Evolutionary conservation across 1,140 invertebrate species (phyloP).

Genomic region (Lepidurus couesii): DNA sequence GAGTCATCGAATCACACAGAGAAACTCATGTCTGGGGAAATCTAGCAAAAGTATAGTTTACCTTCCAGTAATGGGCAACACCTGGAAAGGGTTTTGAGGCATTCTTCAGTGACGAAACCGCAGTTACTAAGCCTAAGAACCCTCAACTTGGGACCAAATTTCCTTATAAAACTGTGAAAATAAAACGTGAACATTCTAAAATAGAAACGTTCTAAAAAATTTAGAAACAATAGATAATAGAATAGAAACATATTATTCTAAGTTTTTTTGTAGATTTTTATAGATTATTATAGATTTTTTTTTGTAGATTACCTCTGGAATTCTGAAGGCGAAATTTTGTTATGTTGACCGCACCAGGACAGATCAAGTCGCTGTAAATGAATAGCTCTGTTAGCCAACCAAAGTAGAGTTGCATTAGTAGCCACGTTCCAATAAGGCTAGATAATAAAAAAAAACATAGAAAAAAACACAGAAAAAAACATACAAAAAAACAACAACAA

Average conservation of each 20-base stretch:
- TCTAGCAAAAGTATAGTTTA: slow-evolving; percentile 42
- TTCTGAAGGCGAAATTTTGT: slow-evolving; percentile 52
- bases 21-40: slow-evolving; percentile 26
- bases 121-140: slow-evolving; percentile 68
- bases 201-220: not conserved
- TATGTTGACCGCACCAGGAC: slow-evolving; percentile 79
- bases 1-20: too few species aligned
- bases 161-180: slow-evolving; percentile 57
- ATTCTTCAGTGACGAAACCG: slow-evolving; percentile 60
- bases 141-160: slow-evolving; percentile 59
- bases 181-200: slow-evolving; percentile 24
- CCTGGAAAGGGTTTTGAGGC: slow-evolving; percentile 56
- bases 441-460: slow-evolving; percentile 41
- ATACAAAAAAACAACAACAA: too few species aligned
- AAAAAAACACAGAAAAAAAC: slow-evolving; percentile 29
- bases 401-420: slow-evolving; percentile 46
- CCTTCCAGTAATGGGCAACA: slow-evolving; percentile 64
- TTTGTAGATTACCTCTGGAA: slow-evolving; percentile 50
- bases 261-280: too few species aligned
- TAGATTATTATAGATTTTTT: not conserved
- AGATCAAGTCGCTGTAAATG: slow-evolving; percentile 71
- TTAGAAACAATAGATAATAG: too few species aligned
- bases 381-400: slow-evolving; percentile 54
- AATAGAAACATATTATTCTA: too few species aligned
- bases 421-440: slow-evolving; percentile 53